A percentile compares a stretch with the other conserved stretches of the same genome.
phyloP scores from a whole-genome alignment of 1,140 invertebrate genomes.

The Pseudomyrmex pallidus region DNA sequence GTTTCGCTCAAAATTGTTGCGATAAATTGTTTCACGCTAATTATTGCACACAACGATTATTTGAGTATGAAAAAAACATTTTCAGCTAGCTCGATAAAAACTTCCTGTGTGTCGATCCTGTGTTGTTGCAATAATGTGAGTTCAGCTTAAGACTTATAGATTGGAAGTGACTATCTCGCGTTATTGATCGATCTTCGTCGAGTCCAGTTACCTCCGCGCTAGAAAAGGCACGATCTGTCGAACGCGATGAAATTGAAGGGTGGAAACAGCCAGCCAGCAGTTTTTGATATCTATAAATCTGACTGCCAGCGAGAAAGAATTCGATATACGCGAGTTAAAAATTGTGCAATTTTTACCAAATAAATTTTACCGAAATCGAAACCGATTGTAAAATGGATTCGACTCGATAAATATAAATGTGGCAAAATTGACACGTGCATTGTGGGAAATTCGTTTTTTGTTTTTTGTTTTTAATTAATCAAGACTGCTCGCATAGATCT shows the following conservation, averaged over 20 bases:
- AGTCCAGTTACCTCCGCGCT: slow-evolving; percentile 22
- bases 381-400: not conserved
- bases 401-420: not conserved
- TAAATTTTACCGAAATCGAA: slow-evolving; percentile 18
- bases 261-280: not conserved
- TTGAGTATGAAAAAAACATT: no score
- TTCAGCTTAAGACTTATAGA: slow-evolving; percentile 11
- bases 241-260: not conserved
- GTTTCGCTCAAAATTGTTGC: no score
- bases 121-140: not conserved
- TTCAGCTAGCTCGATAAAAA: not conserved
- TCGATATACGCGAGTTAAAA: slow-evolving; percentile 26
- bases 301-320: slow-evolving; percentile 11
- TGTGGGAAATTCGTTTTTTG: not conserved
- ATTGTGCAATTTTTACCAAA: slow-evolving; percentile 1
- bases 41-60: no score
- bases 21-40: no score
- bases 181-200: slow-evolving; percentile 27
- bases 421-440: not conserved
- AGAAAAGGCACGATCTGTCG: slow-evolving; percentile 4
- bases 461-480: not conserved
- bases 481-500: no score
- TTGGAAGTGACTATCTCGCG: slow-evolving; percentile 25
- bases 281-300: slow-evolving; percentile 31
- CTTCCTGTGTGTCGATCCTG: not conserved